Evolutionary conservation across 2,888 invertebrate species (phyloP).

Genomic region (Agriotes lineatus): DNA sequence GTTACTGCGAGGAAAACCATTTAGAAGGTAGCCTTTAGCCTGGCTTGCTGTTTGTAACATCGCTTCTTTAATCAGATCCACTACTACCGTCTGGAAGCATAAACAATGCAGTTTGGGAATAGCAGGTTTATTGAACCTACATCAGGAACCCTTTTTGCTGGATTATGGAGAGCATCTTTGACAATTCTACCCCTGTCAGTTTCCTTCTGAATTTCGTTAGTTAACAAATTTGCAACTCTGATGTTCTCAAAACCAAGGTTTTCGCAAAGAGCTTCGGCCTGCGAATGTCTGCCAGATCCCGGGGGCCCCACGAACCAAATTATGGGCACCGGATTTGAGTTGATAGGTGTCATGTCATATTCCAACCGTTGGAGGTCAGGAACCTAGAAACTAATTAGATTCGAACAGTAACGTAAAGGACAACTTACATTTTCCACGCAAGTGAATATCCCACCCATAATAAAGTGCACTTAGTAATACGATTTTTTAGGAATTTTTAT

Average conservation of each 20-base stretch:
- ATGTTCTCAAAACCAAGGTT: slow-evolving; percentile 49
- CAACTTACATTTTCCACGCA: slow-evolving; percentile 50
- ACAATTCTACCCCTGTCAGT: slow-evolving; percentile 68
- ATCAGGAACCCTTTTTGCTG: slow-evolving; percentile 62
- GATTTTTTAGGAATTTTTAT: slow-evolving; percentile 7
- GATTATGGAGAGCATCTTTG: slow-evolving; percentile 66
- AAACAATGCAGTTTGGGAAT: too few relatives aligned
- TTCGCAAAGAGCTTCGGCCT: slow-evolving; percentile 52
- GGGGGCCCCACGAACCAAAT: slow-evolving; percentile 68
- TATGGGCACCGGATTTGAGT: slow-evolving; percentile 66
- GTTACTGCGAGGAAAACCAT: slow-evolving; percentile 71
- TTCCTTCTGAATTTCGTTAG: slow-evolving; percentile 67
- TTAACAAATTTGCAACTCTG: slow-evolving; percentile 58
- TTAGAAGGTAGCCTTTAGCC: slow-evolving; percentile 69
- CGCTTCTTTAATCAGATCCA: slow-evolving; percentile 71
- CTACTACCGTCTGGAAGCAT: slow-evolving; percentile 68
- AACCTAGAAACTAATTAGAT: slow-evolving; percentile 44
- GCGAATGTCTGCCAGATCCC: slow-evolving; percentile 56
- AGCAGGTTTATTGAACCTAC: slow-evolving; percentile 50
- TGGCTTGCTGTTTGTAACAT: slow-evolving; percentile 66
- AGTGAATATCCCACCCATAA: slow-evolving; percentile 49
- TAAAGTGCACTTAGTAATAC: neutral
- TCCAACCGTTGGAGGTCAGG: slow-evolving; percentile 53
- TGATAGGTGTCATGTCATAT: slow-evolving; percentile 62
- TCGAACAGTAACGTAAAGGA: neutral